Base-by-base conservation (phyloP, 2,113 vertebrate species). In the Salvelinus alpinus region DNA sequence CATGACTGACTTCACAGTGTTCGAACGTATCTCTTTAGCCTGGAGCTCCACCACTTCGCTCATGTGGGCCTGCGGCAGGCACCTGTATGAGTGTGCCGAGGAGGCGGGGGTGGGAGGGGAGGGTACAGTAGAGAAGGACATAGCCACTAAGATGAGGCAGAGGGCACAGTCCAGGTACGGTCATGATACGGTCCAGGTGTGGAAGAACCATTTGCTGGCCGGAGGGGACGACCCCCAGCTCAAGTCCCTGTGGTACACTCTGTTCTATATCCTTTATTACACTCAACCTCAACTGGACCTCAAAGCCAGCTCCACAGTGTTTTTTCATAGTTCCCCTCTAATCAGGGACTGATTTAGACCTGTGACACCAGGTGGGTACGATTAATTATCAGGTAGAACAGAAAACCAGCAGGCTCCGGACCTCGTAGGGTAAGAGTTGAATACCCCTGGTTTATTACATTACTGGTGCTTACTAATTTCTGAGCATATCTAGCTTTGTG, bases 231-330 rank as follows among this genome's bases (percentile, higher is more conserved):
- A 99, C 78, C 91, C 93, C 6, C 96, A 98, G 92, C 95, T 99
- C 81, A 98, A 99, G 85, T 99, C 96, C 0, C 90, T 99, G 82
- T 99, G 98, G 98, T 98, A 93, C 31, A 98, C 97, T 51, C 94
- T 99, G 71, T 95, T 94, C 85, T 98, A 99, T 99, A 99, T 99
- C 98, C 97, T 99, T 82, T 99, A 97, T 97, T 98, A 94, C 31
- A 97, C 97, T 51, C 94, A 44, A 44, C 1, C 38, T 44, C 38
- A 44, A 12, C 38, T 44, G 38, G 38, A 44, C 38, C 38, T 44
- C 9, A 0, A 44, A 44, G 38, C 9, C 38, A 44, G 38, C 2
- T 44, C 38, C 38, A 44, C 9, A 11, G 38, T 9, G 2, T 44
- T 44, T 44, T 44, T 44, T 44, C 2, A 11, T 44, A 11, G 38